Conservation (phyloP, 1,140 invertebrate species). For the Marisa cornuarietis region DNA sequence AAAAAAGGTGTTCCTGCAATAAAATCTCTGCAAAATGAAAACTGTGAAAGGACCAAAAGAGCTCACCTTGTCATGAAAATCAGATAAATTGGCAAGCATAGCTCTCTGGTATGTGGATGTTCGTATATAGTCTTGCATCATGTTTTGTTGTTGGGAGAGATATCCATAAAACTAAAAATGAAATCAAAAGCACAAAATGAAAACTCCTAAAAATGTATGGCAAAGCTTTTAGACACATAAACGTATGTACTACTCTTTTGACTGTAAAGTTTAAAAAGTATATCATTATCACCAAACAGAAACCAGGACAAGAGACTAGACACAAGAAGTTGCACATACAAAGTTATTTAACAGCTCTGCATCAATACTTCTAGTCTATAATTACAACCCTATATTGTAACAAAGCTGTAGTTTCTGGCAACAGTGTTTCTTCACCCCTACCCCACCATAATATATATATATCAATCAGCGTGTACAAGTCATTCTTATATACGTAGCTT, state of each 20-base stretch:
- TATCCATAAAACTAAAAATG: conserved; percentile 95
- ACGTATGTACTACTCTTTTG: too few relatives aligned
- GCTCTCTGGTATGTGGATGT: conserved; percentile 98
- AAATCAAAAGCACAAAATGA: neutral
- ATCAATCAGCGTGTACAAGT: too few relatives aligned
- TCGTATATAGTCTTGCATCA: conserved; percentile 98
- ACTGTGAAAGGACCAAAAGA: neutral
- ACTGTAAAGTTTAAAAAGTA: neutral
- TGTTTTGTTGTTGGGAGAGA: conserved; percentile 99
- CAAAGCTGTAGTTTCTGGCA: too few relatives aligned
- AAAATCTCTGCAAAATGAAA: neutral
- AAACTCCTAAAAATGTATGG: too few relatives aligned
- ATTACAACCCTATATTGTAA: too few relatives aligned
- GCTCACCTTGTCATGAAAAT: conserved; percentile 80
- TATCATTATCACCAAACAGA: neutral
- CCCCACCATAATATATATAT: too few relatives aligned
- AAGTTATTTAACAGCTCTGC: too few relatives aligned
- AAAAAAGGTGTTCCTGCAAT: neutral
- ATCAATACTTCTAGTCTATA: too few relatives aligned
- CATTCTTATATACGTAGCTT: too few relatives aligned
- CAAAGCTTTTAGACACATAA: too few relatives aligned
- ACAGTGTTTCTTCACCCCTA: too few relatives aligned
- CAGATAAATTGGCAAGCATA: conserved; percentile 90
- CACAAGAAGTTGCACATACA: too few relatives aligned
- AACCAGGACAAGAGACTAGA: neutral